Base-by-base conservation (phyloP, 2,888 invertebrate species). In the Tetropium fuscum region DNA sequence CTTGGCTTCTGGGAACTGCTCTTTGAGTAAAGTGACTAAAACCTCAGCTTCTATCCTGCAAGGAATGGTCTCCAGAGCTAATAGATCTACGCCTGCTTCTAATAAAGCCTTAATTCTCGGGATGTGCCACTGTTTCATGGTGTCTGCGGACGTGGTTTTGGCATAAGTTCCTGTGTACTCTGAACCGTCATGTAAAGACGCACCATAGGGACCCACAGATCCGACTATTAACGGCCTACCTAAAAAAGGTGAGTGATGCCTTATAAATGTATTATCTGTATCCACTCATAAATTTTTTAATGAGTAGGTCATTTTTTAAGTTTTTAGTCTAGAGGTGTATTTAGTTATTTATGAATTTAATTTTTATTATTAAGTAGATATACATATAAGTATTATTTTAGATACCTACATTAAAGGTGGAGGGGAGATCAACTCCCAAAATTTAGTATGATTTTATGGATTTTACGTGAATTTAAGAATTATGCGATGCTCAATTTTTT, bases 31-130 rank as follows among this genome's bases (percentile, higher is more conserved):
- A 61, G 92, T 88, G 15, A 94, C 86, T 18, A 97, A 80, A 78
- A 92, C 92, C 77, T 91, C 89, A 0, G 94, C 97, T 82, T 98
- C 97, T 4, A 69, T 65, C 58, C 87, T 86, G 68, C 94, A 92
- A 4, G 98, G 97, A 72, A 97, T 93, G 0, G 98, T 98, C 82
- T 98, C 97, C 69, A 97, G 83, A 1, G 95, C 96, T 63, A 98
- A 81, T 3, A 95, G 80, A 81, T 97, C 95, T 1, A 92, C 92
- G 0, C 94, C 94, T 1, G 88, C 91, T 64, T 91, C 89, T 13
- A 94, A 80, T 19, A 97, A 83, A 0, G 92, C 90, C 72, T 88
- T 86, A 20, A 97, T 88, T 40, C 96, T 87, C 0, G 92, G 90
- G 54, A 88, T 85, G 82, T 98, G 97, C 93, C 95, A 96, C 36